Conservation (phyloP, 2,888 invertebrate genomes). For the Anorthoa munda region DNA sequence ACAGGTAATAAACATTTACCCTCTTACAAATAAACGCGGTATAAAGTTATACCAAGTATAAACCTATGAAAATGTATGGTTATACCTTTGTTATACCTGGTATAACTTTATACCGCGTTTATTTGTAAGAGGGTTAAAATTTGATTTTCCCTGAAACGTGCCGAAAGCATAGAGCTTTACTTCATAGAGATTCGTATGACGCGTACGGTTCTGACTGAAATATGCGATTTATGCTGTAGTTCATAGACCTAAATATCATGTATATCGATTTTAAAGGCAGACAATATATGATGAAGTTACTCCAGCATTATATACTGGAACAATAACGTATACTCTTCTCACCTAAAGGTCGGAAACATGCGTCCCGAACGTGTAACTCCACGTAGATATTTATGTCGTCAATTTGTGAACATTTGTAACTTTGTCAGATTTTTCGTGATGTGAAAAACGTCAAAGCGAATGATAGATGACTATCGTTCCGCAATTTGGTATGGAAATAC, state of each 20-base stretch:
- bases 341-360: conserved; percentile 50
- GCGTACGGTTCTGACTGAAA: conserved; percentile 1
- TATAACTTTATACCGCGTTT: too few relatives aligned
- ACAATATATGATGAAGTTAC: conserved; percentile 39
- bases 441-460: conserved; percentile 79
- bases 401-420: conserved; percentile 79
- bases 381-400: conserved; percentile 67
- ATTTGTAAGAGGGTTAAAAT: too few relatives aligned
- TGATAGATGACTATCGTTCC: conserved; percentile 80
- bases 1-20: conserved; percentile 25
- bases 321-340: conserved; percentile 43
- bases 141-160: conserved; percentile 17
- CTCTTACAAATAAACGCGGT: too few relatives aligned
- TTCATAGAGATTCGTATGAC: background rate
- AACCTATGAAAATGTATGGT: too few relatives aligned
- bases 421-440: conserved; percentile 76
- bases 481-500: conserved; percentile 78
- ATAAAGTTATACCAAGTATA: too few relatives aligned
- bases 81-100: too few relatives aligned
- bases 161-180: conserved; percentile 8
- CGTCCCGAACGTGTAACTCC: conserved; percentile 48
- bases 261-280: conserved; percentile 35
- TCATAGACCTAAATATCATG: background rate
- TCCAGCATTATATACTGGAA: conserved; percentile 38
- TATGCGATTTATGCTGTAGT: background rate